Evolutionary conservation across 2,888 invertebrate genomes (phyloP), one percentile per base, ranked within the genome.

Genomic region (Erynnis tages): DNA sequence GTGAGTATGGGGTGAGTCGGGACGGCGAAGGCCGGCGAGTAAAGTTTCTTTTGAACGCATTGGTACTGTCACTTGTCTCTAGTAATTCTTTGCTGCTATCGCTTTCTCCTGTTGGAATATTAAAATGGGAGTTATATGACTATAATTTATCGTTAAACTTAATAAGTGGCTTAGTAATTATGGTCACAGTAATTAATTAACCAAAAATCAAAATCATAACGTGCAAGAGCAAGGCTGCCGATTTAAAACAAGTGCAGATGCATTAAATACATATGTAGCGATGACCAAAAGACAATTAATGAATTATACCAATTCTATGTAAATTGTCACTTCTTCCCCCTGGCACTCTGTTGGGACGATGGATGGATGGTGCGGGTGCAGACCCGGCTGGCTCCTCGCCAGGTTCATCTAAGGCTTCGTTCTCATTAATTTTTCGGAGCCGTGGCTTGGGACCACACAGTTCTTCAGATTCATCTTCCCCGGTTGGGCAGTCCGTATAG

Each of bases 41-140:
- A 60, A 71, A 83, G 62, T 84, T 86, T 45, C 81, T 76, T 56
- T 73, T 79, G 16, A 79, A 65, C 2, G 68, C 74, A 55, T 82
- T 82, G 54, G 60, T 80, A 57, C 78, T 84, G 64, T 92, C 92
- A 55, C 92, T 92, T 8, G 91, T 92, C 71, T 92, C 85, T 55
- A 92, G 90, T 1, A 92, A 79, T 62, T 92, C 92, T 57, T 91
- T 91, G 67, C 92, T 92, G 73, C 90, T 92, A 34, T 92, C 92
- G 44, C 77, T 84, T 62, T 92, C 92, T 3, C 82, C 91, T 91
- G 66, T 30, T 64, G 67, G 67, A 48, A 53, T 10, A 0, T 10
- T 19, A 8, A 47, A 48, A 35, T 17, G 14, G 1, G n/a, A 17
- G n/a, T 4, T 17, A n/a, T 17, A 17, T 7, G n/a, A 16, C n/a